Conservation (phyloP, 2,113 vertebrate genomes). For the Bubo blakistoni region DNA sequence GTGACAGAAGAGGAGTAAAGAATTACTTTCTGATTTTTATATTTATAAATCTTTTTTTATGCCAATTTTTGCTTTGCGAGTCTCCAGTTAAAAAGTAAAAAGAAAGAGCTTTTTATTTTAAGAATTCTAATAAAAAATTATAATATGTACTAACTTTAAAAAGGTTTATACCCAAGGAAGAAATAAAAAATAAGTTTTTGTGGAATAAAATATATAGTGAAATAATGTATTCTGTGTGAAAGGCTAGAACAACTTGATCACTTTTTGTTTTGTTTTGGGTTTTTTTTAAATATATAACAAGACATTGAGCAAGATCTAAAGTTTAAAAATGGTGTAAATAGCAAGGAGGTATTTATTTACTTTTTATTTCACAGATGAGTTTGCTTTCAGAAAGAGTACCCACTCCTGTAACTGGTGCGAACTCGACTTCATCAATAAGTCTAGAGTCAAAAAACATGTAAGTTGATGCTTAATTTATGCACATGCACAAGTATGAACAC, state of each 20-base stretch:
- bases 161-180: background rate
- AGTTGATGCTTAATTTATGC: constrained; percentile 25
- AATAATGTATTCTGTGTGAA: background rate
- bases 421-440: constrained; percentile 44
- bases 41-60: background rate
- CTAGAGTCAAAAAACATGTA: constrained; percentile 79
- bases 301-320: background rate
- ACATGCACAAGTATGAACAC: rapidly evolving
- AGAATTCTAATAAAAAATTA: background rate
- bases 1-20: background rate
- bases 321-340: background rate
- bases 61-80: background rate
- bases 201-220: background rate
- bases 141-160: background rate
- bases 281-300: background rate
- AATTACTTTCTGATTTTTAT: background rate
- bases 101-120: background rate
- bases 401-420: constrained; percentile 77
- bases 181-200: background rate
- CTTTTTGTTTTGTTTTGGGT: rapidly evolving
- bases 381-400: constrained; percentile 80
- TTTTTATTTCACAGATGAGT: constrained; percentile 72
- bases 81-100: background rate
- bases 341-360: background rate
- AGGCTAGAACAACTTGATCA: background rate